Evolutionary conservation across 2,888 invertebrate genomes (phyloP).

Genomic region (Coelopa pilipes): DNA sequence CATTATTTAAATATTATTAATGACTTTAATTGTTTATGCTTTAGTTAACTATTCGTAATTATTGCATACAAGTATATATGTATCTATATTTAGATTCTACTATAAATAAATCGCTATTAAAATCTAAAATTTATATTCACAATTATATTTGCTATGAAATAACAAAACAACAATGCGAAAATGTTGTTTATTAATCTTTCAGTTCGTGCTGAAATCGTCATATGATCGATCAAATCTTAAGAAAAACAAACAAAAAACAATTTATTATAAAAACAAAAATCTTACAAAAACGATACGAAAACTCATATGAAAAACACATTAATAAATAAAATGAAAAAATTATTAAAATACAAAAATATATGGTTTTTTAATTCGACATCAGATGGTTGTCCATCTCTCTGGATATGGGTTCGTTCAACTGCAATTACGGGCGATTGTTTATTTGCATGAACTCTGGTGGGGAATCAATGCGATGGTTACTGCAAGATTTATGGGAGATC

Average conservation of each 20-base stretch:
- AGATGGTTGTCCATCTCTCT: no score
- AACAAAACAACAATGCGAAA: conserved; percentile 34
- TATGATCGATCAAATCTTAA: conserved; percentile 34
- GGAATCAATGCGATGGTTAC: no score
- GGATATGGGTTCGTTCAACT: no score
- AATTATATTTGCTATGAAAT: conserved; percentile 32
- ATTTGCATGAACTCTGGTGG: no score
- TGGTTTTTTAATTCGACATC: no score
- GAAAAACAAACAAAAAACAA: conserved; percentile 21
- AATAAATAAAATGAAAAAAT: no score
- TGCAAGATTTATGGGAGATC: no score
- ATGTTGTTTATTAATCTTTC: conserved; percentile 51
- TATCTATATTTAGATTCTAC: background rate
- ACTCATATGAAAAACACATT: no score
- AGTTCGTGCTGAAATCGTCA: conserved; percentile 20
- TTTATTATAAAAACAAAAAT: background rate
- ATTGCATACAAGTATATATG: conserved; percentile 2
- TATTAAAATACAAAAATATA: no score
- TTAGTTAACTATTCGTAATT: conserved; percentile 27
- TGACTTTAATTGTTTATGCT: conserved; percentile 23
- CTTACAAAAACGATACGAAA: no score
- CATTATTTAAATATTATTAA: background rate
- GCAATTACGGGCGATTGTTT: no score
- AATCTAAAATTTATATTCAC: conserved; percentile 1
- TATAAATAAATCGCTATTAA: conserved; percentile 1